phyloP scores from a whole-genome alignment of 2,797 vertebrate species.

The Parauchenoglanis punctatus region DNA sequence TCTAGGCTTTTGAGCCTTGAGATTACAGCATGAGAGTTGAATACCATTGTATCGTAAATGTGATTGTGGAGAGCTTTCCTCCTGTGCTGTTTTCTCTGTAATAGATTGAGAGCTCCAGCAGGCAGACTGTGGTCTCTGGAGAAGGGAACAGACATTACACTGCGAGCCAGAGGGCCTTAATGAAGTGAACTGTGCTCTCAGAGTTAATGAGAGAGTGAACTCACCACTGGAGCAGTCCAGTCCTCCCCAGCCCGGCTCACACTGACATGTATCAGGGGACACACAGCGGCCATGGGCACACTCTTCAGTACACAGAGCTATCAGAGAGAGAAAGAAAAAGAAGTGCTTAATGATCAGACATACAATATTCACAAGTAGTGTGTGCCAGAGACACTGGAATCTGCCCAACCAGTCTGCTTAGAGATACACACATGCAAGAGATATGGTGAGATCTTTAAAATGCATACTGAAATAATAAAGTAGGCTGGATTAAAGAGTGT shows the following conservation, averaged over 20 bases:
- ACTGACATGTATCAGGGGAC: slow-evolving; percentile 97
- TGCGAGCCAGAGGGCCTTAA: slow-evolving; percentile 58
- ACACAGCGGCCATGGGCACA: slow-evolving; percentile 95
- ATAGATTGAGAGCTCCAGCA: slow-evolving; percentile 54
- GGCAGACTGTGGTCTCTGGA: slow-evolving; percentile 53
- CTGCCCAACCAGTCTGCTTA: slow-evolving; percentile 18
- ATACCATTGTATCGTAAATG: slow-evolving; percentile 43
- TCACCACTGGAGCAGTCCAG: slow-evolving; percentile 98
- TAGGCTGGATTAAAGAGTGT: neutral
- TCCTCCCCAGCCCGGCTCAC: slow-evolving; percentile 98
- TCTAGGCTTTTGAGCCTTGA: slow-evolving; percentile 16
- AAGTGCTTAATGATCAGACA: slow-evolving; percentile 22
- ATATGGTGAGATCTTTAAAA: neutral
- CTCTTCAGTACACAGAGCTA: slow-evolving; percentile 91
- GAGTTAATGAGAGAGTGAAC: slow-evolving; percentile 74
- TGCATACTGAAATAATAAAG: neutral
- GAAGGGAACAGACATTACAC: slow-evolving; percentile 57
- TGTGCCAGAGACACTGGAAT: slow-evolving; percentile 17
- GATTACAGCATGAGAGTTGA: slow-evolving; percentile 30
- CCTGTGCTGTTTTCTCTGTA: slow-evolving; percentile 43
- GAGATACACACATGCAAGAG: neutral
- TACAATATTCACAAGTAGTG: slow-evolving; percentile 22
- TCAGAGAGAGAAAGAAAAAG: slow-evolving; percentile 64
- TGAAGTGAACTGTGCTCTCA: slow-evolving; percentile 68
- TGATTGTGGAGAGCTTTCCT: slow-evolving; percentile 46